Conservation (phyloP, 30 jellyfish, hydroid and myxozoan species). For the Turritopsis dohrnii region DNA sequence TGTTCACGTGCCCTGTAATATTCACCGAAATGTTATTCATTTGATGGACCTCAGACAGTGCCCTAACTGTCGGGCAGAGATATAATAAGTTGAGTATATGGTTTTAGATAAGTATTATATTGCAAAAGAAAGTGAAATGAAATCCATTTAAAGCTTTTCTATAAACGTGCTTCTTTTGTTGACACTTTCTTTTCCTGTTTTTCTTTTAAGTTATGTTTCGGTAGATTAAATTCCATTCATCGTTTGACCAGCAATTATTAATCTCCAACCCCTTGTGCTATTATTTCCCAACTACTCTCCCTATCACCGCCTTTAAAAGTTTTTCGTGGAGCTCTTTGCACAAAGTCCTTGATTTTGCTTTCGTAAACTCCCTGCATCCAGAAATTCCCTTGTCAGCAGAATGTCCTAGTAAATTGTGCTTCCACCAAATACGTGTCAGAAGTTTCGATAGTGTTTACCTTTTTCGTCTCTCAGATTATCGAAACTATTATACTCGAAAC, state of each 20-base stretch:
- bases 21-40: conserved; percentile 7
- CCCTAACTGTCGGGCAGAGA: neutral
- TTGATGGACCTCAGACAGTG: conserved; percentile 9
- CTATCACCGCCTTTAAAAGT: too few species aligned
- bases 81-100: neutral
- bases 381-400: neutral
- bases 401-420: neutral
- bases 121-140: too few species aligned
- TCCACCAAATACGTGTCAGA: neutral
- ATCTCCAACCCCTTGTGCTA: neutral
- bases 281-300: neutral
- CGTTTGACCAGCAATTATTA: neutral
- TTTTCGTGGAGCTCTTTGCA: neutral
- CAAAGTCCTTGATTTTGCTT: neutral
- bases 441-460: neutral
- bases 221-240: neutral
- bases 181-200: neutral
- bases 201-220: neutral
- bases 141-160: too few species aligned
- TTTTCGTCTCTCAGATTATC: neutral
- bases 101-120: too few species aligned
- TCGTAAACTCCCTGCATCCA: neutral
- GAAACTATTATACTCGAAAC: neutral
- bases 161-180: neutral
- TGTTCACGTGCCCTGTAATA: neutral